Conservation (phyloP, 1,140 invertebrate genomes). For the Drosophila sulfurigaster region DNA sequence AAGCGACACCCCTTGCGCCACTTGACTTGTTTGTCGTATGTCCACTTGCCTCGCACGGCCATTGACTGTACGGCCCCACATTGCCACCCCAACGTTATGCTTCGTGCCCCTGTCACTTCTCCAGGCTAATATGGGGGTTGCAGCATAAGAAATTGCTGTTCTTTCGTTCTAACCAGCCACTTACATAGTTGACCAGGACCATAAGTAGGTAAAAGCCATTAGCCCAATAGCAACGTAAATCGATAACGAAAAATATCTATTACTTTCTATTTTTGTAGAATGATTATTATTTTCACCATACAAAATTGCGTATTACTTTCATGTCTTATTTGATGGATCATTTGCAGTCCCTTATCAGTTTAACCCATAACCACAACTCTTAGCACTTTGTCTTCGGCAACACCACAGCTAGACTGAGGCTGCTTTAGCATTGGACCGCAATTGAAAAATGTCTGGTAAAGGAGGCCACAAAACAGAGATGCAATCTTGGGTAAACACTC, state of each 20-base stretch:
- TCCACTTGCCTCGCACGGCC: background rate
- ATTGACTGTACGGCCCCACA: conserved; percentile 1
- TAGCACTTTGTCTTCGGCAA: conserved; percentile 8
- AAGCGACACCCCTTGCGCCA: conserved; percentile 25
- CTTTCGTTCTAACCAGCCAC: background rate
- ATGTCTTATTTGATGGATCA: conserved; percentile 15
- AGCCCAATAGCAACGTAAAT: background rate
- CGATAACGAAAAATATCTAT: background rate
- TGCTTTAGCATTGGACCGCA: conserved; percentile 33
- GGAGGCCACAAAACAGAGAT: conserved; percentile 49
- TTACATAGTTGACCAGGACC: background rate
- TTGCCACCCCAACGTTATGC: conserved; percentile 52
- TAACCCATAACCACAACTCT: background rate
- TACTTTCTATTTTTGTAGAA: background rate
- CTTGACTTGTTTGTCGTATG: conserved; percentile 65
- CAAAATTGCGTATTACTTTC: background rate
- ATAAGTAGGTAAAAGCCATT: conserved; percentile 12
- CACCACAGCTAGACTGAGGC: conserved; percentile 21
- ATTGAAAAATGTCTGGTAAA: conserved; percentile 52
- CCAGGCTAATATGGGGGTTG: conserved; percentile 51
- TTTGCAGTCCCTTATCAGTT: conserved; percentile 5
- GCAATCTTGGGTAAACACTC: conserved; percentile 2
- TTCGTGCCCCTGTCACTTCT: conserved; percentile 67
- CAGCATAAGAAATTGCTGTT: conserved; percentile 22
- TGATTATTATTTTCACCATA: background rate